These are phyloP conservation scores for Bradypus variegatus DNA, from an alignment of 2,797 vertebrate genomes.

Conservation along the genomic window DNA sequence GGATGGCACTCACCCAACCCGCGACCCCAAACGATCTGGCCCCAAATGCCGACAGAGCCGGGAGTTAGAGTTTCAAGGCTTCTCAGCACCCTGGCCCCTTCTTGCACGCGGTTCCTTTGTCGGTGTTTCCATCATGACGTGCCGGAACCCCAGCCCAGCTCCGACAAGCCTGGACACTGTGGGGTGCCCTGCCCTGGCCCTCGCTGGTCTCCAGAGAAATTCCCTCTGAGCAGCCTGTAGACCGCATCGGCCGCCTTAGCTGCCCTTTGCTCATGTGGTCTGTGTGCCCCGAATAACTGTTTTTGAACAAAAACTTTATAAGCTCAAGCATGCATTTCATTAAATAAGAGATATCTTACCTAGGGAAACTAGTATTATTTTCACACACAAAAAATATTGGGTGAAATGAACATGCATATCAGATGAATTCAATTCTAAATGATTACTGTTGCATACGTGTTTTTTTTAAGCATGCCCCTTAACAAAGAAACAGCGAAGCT, in stretches of 20 bases:
- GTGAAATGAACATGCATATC: background rate
- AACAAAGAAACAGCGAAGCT: constrained; percentile 22
- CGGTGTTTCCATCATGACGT: rapidly evolving
- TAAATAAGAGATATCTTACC: background rate
- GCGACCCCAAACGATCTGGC: rapidly evolving
- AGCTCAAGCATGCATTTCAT: background rate
- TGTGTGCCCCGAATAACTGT: rapidly evolving
- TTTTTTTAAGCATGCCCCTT: background rate
- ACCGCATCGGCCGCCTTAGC: background rate
- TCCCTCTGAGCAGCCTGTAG: background rate
- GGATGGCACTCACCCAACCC: rapidly evolving
- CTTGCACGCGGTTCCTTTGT: rapidly evolving
- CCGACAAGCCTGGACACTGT: background rate
- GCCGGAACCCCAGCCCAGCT: background rate
- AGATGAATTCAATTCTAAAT: background rate
- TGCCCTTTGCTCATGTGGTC: rapidly evolving
- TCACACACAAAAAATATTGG: background rate
- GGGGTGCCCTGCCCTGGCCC: background rate
- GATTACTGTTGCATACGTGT: background rate
- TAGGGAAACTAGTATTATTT: background rate
- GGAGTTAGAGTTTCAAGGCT: background rate
- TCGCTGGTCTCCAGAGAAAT: background rate
- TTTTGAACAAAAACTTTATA: background rate
- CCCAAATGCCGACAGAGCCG: rapidly evolving
- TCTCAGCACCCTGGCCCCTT: background rate